Evolutionary conservation across 2,888 invertebrate genomes (phyloP).

Genomic region (Dasysyrphus albostriatus): DNA sequence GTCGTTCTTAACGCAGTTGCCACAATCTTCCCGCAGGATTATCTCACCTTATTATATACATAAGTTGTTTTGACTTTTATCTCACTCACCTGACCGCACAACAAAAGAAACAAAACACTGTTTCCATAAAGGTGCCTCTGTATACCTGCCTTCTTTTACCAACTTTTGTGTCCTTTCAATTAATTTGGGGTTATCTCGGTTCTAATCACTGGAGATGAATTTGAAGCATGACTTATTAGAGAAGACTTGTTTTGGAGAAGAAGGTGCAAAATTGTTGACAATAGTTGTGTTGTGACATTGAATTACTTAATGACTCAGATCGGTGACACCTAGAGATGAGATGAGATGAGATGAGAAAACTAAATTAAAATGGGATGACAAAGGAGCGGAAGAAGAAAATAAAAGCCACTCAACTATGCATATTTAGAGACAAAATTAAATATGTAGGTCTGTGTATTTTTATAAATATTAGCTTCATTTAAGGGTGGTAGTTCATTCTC

Average conservation of each 20-base stretch:
- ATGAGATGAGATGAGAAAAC: not conserved
- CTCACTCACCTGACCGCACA: conserved; percentile 39
- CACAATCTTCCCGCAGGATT: conserved; percentile 39
- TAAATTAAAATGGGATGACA: not conserved
- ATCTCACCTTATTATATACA: conserved; percentile 55
- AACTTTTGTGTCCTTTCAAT: conserved; percentile 43
- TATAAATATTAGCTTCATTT: too few relatives aligned
- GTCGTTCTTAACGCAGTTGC: conserved; percentile 7
- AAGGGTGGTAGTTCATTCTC: too few relatives aligned
- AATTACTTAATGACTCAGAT: not conserved
- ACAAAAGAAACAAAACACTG: not conserved
- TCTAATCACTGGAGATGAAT: conserved; percentile 45
- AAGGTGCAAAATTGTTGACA: not conserved
- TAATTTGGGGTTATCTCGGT: conserved; percentile 55
- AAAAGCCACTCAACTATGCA: not conserved
- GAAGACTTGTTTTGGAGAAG: conserved; percentile 1
- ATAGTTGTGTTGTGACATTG: not conserved
- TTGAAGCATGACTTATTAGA: conserved; percentile 46
- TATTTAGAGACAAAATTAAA: not conserved
- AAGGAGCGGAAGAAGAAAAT: not conserved
- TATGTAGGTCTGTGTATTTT: too few relatives aligned
- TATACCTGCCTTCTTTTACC: not conserved
- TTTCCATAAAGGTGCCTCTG: too few relatives aligned
- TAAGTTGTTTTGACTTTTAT: conserved; percentile 4
- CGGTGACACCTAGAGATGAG: not conserved